Evolutionary conservation across 2,113 vertebrate genomes (phyloP).

Genomic region (Rissa tridactyla): DNA sequence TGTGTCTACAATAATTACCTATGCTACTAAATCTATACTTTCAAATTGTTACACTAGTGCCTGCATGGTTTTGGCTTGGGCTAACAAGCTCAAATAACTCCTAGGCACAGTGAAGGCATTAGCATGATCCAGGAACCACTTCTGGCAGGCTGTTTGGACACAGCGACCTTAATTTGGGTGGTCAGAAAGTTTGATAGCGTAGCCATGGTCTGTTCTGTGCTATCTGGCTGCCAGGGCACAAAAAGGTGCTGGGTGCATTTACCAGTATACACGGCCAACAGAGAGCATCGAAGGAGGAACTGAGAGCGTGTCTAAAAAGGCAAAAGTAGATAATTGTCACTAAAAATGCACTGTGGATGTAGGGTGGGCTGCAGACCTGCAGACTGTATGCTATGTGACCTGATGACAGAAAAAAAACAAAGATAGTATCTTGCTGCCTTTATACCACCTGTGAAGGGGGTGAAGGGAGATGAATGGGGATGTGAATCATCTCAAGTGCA

Average conservation of each 20-base stretch:
- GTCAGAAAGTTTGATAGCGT: neutral
- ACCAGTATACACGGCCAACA: neutral
- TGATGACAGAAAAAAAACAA: neutral
- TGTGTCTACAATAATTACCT: conserved; percentile 5
- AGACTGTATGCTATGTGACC: neutral
- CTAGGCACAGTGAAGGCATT: neutral
- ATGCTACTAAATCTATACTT: conserved; percentile 22
- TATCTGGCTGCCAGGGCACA: neutral
- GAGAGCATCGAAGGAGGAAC: neutral
- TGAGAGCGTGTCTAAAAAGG: neutral
- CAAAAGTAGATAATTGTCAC: neutral
- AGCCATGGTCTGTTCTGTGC: neutral
- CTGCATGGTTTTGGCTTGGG: neutral
- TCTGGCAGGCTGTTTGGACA: neutral
- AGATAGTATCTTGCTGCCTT: neutral
- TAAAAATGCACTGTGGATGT: neutral
- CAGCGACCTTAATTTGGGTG: neutral
- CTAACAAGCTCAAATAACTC: neutral
- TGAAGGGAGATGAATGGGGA: neutral
- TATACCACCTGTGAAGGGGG: neutral
- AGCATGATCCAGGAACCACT: neutral
- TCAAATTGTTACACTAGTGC: neutral
- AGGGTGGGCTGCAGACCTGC: neutral
- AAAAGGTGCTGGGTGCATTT: neutral
- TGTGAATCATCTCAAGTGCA: neutral